phyloP scores from a whole-genome alignment of 2,113 vertebrate genomes.

The Physeter macrocephalus region DNA sequence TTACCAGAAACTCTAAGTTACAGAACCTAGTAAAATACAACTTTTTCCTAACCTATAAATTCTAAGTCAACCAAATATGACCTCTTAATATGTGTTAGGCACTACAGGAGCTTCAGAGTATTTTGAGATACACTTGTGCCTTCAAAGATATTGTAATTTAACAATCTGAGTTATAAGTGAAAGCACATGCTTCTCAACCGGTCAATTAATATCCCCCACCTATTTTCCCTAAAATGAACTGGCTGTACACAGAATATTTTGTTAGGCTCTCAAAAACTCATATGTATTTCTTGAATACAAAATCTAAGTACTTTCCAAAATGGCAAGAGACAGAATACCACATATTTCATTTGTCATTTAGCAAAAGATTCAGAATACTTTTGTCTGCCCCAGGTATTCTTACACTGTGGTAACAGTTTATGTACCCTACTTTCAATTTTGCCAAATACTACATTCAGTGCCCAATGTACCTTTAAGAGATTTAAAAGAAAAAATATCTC shows the following conservation, averaged over 20 bases:
- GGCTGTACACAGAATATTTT: background rate
- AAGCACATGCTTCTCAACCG: background rate
- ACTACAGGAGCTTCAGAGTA: background rate
- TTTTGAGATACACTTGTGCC: background rate
- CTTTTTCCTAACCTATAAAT: background rate
- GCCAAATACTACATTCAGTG: background rate
- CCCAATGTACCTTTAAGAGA: background rate
- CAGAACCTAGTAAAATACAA: background rate
- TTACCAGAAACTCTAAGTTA: background rate
- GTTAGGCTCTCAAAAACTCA: background rate
- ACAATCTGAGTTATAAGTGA: background rate
- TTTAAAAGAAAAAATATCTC: background rate
- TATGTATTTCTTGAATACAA: background rate
- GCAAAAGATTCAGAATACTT: background rate
- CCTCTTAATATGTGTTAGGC: background rate
- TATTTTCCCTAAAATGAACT: background rate
- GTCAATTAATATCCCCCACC: background rate
- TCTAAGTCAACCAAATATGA: background rate
- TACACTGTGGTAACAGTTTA: background rate
- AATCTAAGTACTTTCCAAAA: background rate
- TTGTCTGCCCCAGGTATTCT: background rate
- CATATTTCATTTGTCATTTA: background rate
- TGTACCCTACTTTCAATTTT: background rate
- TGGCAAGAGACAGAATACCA: background rate
- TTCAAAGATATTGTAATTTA: background rate